Percentiles rank a stretch among this genome's conserved stretches.
Evolutionary conservation across 2,888 invertebrate genomes (phyloP).

Genomic region (Caenorhabditis afra): DNA sequence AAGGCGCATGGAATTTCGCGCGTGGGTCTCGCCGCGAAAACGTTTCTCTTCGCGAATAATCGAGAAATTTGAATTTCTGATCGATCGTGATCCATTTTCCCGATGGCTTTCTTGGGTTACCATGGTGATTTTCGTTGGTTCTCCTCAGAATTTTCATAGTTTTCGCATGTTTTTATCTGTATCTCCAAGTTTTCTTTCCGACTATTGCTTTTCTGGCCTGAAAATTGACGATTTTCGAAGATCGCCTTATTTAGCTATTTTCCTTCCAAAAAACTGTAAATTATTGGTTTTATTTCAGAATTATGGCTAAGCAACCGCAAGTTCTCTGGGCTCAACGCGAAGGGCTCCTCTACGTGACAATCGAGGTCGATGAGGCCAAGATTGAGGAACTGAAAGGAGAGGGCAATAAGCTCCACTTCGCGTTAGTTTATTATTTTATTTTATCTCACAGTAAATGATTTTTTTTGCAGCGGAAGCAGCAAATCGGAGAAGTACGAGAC

Average conservation of each 20-base stretch:
- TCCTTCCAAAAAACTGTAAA: too few species aligned
- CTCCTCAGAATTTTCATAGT: background rate
- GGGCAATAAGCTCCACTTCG: constrained; percentile 73
- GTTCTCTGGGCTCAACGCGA: constrained; percentile 95
- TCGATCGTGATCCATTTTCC: constrained; percentile 5
- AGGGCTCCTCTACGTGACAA: constrained; percentile 89
- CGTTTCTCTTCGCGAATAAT: constrained; percentile 12
- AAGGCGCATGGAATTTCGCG: constrained; percentile 47
- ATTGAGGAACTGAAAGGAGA: constrained; percentile 72
- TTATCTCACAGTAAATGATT: too few species aligned
- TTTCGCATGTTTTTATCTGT: background rate
- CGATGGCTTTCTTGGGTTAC: constrained; percentile 9
- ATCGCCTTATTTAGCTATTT: too few species aligned
- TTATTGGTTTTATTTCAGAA: background rate
- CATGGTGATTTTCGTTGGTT: constrained; percentile 25
- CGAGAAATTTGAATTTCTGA: constrained; percentile 44
- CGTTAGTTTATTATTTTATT: too few species aligned
- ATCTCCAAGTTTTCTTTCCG: background rate
- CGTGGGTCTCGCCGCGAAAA: constrained; percentile 47
- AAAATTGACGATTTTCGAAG: too few species aligned
- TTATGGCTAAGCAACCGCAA: constrained; percentile 84
- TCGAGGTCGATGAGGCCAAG: constrained; percentile 88
- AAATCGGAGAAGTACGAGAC: constrained; percentile 90
- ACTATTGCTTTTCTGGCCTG: too few species aligned
- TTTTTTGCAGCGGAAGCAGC: constrained; percentile 85